phyloP scores from a whole-genome alignment of 1,140 invertebrate species.

The Tetraneura akinire region DNA sequence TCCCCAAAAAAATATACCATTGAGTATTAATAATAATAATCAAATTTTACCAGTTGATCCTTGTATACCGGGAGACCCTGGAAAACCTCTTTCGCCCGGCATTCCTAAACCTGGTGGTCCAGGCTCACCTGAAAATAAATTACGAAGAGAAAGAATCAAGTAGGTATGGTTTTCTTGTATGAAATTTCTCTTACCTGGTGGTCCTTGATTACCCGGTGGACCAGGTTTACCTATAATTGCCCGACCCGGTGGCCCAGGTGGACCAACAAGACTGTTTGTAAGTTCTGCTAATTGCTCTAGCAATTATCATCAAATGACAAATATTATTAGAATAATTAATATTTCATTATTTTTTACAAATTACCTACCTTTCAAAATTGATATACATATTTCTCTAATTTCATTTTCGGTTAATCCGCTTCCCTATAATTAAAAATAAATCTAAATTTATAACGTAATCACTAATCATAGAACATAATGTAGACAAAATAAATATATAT shows the following conservation, averaged over 20 bases:
- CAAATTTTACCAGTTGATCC: constrained; percentile 68
- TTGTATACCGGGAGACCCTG: constrained; percentile 61
- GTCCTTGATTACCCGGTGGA: constrained; percentile 65
- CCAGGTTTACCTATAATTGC: constrained; percentile 65
- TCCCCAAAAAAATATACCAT: not conserved
- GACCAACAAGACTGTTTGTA: constrained; percentile 64
- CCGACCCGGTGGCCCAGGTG: constrained; percentile 66
- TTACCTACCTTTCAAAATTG: constrained; percentile 63
- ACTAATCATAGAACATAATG: too few relatives aligned
- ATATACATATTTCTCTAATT: constrained; percentile 63
- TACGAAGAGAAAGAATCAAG: too few relatives aligned
- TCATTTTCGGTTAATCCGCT: constrained; percentile 61
- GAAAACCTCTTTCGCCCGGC: constrained; percentile 58
- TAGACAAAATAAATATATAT: too few relatives aligned
- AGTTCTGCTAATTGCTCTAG: constrained; percentile 68
- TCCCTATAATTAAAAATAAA: constrained; percentile 60
- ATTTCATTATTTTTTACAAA: not conserved
- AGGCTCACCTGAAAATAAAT: constrained; percentile 28
- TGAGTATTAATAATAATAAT: too few relatives aligned
- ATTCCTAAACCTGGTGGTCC: constrained; percentile 60
- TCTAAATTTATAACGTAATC: too few relatives aligned
- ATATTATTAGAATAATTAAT: not conserved
- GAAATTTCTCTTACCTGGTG: constrained; percentile 61
- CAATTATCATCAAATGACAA: constrained; percentile 32
- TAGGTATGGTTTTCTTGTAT: too few relatives aligned